Evolutionary conservation across 2,797 vertebrate genomes (phyloP).

Genomic region (Taeniopygia guttata): DNA sequence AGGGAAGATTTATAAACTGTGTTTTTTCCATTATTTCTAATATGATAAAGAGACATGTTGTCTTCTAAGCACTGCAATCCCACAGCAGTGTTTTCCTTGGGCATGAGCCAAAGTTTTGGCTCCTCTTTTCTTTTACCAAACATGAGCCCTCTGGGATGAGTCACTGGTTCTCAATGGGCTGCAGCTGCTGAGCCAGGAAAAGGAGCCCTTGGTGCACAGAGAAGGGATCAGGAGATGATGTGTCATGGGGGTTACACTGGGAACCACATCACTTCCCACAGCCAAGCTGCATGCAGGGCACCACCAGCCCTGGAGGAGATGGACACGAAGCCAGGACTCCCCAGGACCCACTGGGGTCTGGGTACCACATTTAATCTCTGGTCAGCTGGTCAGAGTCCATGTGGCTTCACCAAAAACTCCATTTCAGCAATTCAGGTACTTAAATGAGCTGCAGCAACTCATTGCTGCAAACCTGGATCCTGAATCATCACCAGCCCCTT

Average conservation of each 20-base stretch:
- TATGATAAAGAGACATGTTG: neutral
- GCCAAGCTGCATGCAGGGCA: neutral
- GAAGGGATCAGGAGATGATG: constrained; percentile 10
- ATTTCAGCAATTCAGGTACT: neutral
- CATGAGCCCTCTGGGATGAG: constrained; percentile 16
- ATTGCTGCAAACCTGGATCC: neutral
- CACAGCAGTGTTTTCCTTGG: constrained; percentile 1
- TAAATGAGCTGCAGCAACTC: neutral
- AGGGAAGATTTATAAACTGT: neutral
- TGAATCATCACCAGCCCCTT: neutral
- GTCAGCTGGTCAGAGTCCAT: accelerated
- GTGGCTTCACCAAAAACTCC: neutral
- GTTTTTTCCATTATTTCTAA: neutral
- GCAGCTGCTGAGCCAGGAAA: constrained; percentile 16
- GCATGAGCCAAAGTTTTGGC: neutral
- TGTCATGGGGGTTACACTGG: neutral
- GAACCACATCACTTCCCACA: neutral
- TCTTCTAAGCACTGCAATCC: neutral
- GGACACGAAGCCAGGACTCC: neutral
- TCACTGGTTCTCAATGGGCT: constrained; percentile 12
- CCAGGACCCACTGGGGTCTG: neutral
- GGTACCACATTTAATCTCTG: neutral
- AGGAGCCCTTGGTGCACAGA: constrained; percentile 13
- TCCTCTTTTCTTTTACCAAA: neutral
- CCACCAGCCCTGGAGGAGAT: neutral